Evolutionary conservation across 2,113 vertebrate genomes (phyloP).

Genomic region (Egretta garzetta): DNA sequence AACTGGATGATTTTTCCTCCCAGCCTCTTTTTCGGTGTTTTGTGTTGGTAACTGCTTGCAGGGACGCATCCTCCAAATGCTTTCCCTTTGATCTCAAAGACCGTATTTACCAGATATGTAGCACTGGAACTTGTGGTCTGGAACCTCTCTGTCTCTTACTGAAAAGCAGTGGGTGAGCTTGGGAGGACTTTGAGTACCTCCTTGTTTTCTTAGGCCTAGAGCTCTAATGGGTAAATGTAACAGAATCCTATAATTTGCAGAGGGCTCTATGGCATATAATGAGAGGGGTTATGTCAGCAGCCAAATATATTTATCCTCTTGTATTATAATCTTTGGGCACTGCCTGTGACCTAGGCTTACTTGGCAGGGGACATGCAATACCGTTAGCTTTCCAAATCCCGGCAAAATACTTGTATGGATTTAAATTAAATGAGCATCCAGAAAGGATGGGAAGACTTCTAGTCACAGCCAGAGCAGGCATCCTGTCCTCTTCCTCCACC

Average conservation of each 20-base stretch:
- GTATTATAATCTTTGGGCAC: background rate
- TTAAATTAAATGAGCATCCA: background rate
- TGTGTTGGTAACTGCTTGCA: background rate
- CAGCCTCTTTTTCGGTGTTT: background rate
- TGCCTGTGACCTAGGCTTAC: background rate
- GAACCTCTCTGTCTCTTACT: background rate
- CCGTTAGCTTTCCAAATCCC: background rate
- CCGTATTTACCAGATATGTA: background rate
- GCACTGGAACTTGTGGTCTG: background rate
- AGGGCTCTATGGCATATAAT: background rate
- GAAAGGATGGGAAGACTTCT: background rate
- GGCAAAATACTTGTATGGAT: background rate
- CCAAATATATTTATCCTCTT: background rate
- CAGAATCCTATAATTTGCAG: background rate
- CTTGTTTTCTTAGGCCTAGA: background rate
- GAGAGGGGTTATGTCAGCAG: background rate
- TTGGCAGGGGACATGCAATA: background rate
- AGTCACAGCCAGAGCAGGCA: background rate
- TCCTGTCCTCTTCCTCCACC: background rate
- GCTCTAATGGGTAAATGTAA: background rate
- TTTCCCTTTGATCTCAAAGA: background rate
- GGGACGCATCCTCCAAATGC: background rate
- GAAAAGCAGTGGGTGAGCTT: background rate
- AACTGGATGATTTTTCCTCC: background rate
- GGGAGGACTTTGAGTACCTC: background rate